A percentile compares a stretch with the other conserved stretches of the same genome.
Evolutionary conservation across 2,797 vertebrate species (phyloP).

Genomic region (Uromys caudimaculatus): DNA sequence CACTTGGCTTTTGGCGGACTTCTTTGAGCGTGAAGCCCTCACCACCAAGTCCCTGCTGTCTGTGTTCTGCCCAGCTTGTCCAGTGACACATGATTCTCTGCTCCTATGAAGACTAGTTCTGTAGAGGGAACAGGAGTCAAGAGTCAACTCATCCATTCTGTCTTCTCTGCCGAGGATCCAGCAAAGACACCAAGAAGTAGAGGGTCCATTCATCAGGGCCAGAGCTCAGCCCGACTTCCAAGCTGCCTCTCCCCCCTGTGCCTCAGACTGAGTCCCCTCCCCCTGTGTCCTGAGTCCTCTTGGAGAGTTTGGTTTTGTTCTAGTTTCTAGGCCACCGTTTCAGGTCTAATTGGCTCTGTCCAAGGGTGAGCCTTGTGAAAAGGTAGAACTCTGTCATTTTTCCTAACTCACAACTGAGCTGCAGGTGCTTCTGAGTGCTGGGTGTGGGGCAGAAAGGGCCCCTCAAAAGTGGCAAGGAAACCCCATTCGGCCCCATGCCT

Average conservation of each 20-base stretch:
- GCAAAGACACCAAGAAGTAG: background rate
- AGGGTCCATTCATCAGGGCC: background rate
- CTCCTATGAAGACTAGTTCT: background rate
- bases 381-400: background rate
- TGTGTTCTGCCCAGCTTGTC: background rate
- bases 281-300: background rate
- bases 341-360: background rate
- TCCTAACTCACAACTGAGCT: background rate
- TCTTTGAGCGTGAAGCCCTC: background rate
- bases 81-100: background rate
- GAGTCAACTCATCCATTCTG: background rate
- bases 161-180: background rate
- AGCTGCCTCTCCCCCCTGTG: background rate
- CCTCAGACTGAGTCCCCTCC: background rate
- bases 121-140: background rate
- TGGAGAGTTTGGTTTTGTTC: slow-evolving; percentile 10
- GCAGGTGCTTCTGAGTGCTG: background rate
- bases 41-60: background rate
- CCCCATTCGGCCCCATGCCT: accelerated
- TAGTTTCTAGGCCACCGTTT: background rate
- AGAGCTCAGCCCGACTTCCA: background rate
- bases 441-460: too few relatives aligned
- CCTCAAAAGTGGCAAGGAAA: background rate
- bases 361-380: background rate
- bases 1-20: background rate